phyloP scores from a whole-genome alignment of 2,888 invertebrate species.

The Poecilobothrus nobilitatus region DNA sequence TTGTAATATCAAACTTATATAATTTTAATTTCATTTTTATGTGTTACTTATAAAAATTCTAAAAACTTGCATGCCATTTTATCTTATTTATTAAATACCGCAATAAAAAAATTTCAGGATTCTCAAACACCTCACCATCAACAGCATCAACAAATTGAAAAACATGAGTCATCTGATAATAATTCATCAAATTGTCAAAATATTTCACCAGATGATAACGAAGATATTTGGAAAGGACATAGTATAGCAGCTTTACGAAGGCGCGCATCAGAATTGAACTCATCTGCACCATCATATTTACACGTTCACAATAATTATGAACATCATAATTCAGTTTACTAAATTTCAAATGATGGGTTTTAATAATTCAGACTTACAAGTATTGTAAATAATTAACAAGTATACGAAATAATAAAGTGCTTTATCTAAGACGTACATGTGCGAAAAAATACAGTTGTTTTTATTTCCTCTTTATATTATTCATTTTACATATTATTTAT shows the following conservation, averaged over 20 bases:
- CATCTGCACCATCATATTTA: slow-evolving; percentile 62
- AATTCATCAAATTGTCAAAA: slow-evolving; percentile 9
- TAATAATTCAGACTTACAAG: slow-evolving; percentile 34
- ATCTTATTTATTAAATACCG: no score
- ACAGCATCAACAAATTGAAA: slow-evolving; percentile 29
- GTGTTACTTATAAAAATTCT: no score
- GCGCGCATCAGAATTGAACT: slow-evolving; percentile 66
- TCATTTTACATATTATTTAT: no score
- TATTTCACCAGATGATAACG: slow-evolving; percentile 37
- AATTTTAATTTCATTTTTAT: no score
- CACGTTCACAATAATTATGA: slow-evolving; percentile 58
- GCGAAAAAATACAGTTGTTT: neutral
- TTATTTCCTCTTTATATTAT: no score
- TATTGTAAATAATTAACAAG: neutral
- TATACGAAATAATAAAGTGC: slow-evolving; percentile 6
- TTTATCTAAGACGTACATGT: slow-evolving; percentile 2
- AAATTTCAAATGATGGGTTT: slow-evolving; percentile 45
- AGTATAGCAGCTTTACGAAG: slow-evolving; percentile 75
- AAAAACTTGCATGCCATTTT: no score
- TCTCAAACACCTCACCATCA: slow-evolving; percentile 28
- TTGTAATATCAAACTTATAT: no score
- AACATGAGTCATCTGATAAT: slow-evolving; percentile 20
- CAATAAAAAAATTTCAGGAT: slow-evolving; percentile 10
- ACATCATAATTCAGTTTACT: slow-evolving; percentile 61
- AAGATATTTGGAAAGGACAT: slow-evolving; percentile 71